These are phyloP conservation scores for Ictalurus punctatus DNA, from an alignment of 2,113 vertebrate species.

Conservation along the genomic window DNA sequence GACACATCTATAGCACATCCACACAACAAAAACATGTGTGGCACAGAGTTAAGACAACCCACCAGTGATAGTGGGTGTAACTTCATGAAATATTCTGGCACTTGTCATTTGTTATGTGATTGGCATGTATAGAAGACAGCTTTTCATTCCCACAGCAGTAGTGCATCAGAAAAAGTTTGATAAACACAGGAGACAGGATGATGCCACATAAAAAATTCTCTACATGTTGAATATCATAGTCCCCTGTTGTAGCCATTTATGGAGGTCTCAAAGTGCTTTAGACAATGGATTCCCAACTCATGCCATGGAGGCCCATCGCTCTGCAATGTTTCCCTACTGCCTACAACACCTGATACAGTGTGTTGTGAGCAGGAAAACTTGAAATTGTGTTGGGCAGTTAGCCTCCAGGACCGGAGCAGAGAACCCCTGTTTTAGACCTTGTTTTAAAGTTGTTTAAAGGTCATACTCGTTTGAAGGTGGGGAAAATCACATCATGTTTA, in stretches of 20 bases:
- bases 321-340: background rate
- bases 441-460: background rate
- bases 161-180: slow-evolving; percentile 28
- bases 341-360: background rate
- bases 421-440: slow-evolving; percentile 21
- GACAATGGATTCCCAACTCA: background rate
- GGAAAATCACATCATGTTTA: slow-evolving; percentile 14
- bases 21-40: slow-evolving; percentile 58
- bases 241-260: slow-evolving; percentile 20
- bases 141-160: slow-evolving; percentile 38
- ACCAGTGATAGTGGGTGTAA: slow-evolving; percentile 65
- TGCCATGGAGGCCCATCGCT: background rate
- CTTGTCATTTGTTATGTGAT: slow-evolving; percentile 72
- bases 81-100: slow-evolving; percentile 76
- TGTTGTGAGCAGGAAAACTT: background rate
- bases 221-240: slow-evolving; percentile 13
- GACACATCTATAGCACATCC: slow-evolving; percentile 35
- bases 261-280: slow-evolving; percentile 38
- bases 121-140: slow-evolving; percentile 46
- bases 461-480: background rate
- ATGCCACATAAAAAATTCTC: background rate
- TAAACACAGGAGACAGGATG: slow-evolving; percentile 38
- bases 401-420: slow-evolving; percentile 15
- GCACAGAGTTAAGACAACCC: slow-evolving; percentile 72
- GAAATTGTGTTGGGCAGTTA: slow-evolving; percentile 6